These are phyloP conservation scores for Drosophila guanche DNA, from an alignment of 1,140 invertebrate genomes.

Conservation along the genomic window DNA sequence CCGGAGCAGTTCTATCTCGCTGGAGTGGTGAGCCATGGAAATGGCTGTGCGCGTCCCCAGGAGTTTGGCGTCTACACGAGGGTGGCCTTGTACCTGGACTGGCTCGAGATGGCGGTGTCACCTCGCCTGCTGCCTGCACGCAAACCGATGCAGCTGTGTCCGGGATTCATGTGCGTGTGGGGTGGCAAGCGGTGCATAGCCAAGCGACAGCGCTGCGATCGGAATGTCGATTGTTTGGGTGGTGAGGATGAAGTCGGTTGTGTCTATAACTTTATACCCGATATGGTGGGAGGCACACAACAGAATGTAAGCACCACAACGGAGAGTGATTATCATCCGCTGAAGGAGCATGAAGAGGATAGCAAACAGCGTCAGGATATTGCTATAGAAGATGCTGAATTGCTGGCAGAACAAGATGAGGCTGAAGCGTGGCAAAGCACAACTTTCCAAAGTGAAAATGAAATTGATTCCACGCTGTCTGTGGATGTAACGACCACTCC, in stretches of 20 bases:
- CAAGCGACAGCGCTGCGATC: conserved; percentile 87
- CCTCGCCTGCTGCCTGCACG: conserved; percentile 44
- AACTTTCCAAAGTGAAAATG: background rate
- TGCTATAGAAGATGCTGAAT: conserved; percentile 38
- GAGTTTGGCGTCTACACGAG: conserved; percentile 93
- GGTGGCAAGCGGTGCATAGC: conserved; percentile 88
- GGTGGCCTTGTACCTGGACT: conserved; percentile 88
- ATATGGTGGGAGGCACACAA: conserved; percentile 59
- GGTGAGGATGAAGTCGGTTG: conserved; percentile 91
- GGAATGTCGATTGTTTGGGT: conserved; percentile 89
- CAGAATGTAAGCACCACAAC: conserved; percentile 51
- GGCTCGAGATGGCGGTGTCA: conserved; percentile 86
- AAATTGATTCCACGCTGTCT: conserved; percentile 1
- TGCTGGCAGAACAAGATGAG: conserved; percentile 19
- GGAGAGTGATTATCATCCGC: conserved; percentile 65
- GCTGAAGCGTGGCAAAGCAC: conserved; percentile 1
- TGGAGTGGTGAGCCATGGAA: conserved; percentile 91
- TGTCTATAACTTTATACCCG: conserved; percentile 76
- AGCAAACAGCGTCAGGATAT: conserved; percentile 43
- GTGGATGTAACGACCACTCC: conserved; percentile 5
- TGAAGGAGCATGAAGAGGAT: conserved; percentile 3
- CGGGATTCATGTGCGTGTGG: conserved; percentile 87
- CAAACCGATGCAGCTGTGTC: conserved; percentile 87
- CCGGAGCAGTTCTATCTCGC: conserved; percentile 89
- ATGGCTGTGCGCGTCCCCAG: conserved; percentile 90